Base-by-base conservation (phyloP, 1,140 invertebrate genomes). In the silkworm (Bombyx mori) region DNA sequence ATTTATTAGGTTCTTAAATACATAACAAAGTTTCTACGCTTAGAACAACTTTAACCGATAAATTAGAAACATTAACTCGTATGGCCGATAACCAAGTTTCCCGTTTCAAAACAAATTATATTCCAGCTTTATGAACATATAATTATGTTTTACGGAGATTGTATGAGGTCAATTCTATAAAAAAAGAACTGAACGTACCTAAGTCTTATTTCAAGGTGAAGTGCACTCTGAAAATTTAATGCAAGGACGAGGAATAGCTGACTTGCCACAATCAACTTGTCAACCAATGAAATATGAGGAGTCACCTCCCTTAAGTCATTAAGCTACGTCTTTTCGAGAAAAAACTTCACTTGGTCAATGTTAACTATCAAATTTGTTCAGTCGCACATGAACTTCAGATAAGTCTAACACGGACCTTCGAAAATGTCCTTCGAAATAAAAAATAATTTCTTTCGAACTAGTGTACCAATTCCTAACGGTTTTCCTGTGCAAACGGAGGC, bases 261-360 rank as follows among this genome's bases (percentile, higher is more conserved):
- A 74, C 64, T 64, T 73, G 57, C 59, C 56, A 61, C 64, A 82
- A 83, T 86, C 71, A 83, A 76, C 63, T 64, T 80, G 83, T 84
- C 83, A 77, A 61, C 52, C 46, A 69, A 71, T 82, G 76, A 82
- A 73, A 82, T 78, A 83, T 82, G 50, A 63, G 44, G 50, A 26
- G 52, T 48, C 58, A 44, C 62, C 67, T 50, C 51, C 63, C 56
- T 57, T 49, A 53, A 57, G 53, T 57, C 63, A 66, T 73, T 75
- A 73, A 54, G 52, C 61, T 61, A 61, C 66, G 61, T 66, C 65
- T 64, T 57, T 42, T 42, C 45, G 22, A 35, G 35, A 35, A 48
- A 55, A 55, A 57, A 63, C 47, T 62, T 44, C 52, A 69, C 26
- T 35, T 35, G 26, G 59, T 65, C 57, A 52, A 12, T 58, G 42